Conservation (phyloP, 2,888 invertebrate species). For the Vesta saturnalis region DNA sequence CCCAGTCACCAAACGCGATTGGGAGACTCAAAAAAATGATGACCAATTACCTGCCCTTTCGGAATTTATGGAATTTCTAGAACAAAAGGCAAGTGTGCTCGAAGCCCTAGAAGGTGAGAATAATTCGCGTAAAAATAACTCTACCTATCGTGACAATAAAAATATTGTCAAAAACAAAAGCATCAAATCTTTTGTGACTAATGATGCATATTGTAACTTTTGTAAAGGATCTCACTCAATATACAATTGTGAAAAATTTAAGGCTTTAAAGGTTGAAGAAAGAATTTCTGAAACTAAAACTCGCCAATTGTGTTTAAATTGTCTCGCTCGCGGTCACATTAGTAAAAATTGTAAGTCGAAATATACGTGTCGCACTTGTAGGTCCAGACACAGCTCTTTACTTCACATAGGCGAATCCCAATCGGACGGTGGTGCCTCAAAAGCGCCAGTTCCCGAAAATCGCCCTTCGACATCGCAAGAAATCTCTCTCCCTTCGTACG, state of each 20-base stretch:
- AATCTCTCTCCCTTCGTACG: background rate
- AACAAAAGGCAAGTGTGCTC: conserved; percentile 2
- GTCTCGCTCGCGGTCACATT: conserved; percentile 30
- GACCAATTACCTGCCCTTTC: background rate
- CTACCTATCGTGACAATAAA: background rate
- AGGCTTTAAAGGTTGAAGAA: conserved; percentile 8
- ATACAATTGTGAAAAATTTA: conserved; percentile 21
- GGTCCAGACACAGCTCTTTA: conserved; percentile 31
- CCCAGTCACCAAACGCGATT: conserved; percentile 5
- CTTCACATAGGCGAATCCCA: conserved; percentile 21
- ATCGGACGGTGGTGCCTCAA: background rate
- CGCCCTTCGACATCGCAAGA: background rate
- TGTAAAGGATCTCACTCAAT: conserved; percentile 18
- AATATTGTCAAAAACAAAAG: background rate
- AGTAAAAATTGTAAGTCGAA: conserved; percentile 20
- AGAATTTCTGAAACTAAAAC: conserved; percentile 22
- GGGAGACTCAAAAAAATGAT: background rate
- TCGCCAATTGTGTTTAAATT: conserved; percentile 33
- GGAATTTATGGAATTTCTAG: conserved; percentile 12
- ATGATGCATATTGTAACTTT: background rate
- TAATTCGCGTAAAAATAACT: background rate
- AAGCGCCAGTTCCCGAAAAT: background rate
- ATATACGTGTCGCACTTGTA: conserved; percentile 24
- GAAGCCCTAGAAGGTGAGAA: background rate
- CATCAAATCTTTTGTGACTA: background rate